phyloP scores from a whole-genome alignment of 1,140 invertebrate genomes.

The Nasonia vitripennis region DNA sequence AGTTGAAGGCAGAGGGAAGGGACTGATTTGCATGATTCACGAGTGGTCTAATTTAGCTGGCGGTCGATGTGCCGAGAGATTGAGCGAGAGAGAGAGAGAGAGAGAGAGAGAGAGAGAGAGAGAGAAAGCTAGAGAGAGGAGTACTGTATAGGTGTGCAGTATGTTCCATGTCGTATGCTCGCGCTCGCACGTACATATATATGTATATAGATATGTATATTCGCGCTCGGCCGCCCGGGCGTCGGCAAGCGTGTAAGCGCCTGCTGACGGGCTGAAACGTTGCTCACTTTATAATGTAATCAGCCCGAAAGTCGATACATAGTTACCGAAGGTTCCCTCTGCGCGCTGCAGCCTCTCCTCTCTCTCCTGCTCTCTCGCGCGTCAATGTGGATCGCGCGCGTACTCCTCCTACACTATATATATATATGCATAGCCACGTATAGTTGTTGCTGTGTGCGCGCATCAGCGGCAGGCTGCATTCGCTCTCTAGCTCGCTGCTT shows the following conservation, averaged over 20 bases:
- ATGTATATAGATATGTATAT: background rate
- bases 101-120: too few relatives aligned
- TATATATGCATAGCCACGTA: too few relatives aligned
- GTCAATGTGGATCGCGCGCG: background rate
- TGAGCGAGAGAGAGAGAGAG: background rate
- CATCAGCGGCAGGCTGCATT: background rate
- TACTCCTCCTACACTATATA: background rate
- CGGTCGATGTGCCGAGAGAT: conserved; percentile 32
- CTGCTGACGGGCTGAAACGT: conserved; percentile 28
- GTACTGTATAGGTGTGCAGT: background rate
- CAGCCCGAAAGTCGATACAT: conserved; percentile 48
- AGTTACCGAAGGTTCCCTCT: conserved; percentile 8
- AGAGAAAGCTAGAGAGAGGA: too few relatives aligned
- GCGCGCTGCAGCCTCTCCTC: too few relatives aligned
- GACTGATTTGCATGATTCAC: conserved; percentile 55
- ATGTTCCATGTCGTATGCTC: too few relatives aligned
- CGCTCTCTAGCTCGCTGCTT: background rate
- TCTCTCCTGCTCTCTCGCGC: background rate
- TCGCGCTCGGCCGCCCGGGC: background rate
- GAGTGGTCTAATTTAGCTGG: conserved; percentile 44
- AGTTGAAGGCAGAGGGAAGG: background rate
- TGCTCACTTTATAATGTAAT: conserved; percentile 52
- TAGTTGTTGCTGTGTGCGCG: too few relatives aligned
- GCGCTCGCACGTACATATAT: background rate
- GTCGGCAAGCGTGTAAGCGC: conserved; percentile 35